Evolutionary conservation across 2,888 invertebrate species (phyloP).

Genomic region (Eupithecia insigniata): DNA sequence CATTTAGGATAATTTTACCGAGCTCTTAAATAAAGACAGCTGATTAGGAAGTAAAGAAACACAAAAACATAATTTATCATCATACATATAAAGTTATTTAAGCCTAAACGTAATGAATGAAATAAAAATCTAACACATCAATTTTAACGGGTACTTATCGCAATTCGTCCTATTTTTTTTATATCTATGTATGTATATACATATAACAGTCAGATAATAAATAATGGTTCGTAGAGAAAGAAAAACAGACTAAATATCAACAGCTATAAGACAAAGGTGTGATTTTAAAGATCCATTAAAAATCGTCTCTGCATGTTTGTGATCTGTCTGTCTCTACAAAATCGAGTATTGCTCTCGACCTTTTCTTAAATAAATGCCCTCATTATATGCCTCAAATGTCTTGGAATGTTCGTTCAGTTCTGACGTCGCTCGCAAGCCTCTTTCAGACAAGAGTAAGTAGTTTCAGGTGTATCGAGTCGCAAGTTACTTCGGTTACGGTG

Average conservation of each 20-base stretch:
- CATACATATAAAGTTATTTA: not conserved
- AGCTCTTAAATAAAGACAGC: not conserved
- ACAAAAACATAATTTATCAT: not conserved
- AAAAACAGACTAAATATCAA: not conserved
- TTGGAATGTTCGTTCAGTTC: constrained; percentile 4
- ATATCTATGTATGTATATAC: too few relatives aligned
- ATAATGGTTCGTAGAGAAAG: not conserved
- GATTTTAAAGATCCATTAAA: not conserved
- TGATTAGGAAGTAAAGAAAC: not conserved
- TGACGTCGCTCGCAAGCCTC: not conserved
- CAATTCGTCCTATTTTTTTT: too few relatives aligned
- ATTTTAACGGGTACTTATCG: too few relatives aligned
- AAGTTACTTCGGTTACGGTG: not conserved
- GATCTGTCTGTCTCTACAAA: not conserved
- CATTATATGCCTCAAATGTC: not conserved
- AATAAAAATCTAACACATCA: too few relatives aligned
- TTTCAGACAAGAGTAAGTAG: not conserved
- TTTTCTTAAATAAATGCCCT: not conserved
- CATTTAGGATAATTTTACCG: not conserved
- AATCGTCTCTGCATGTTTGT: not conserved
- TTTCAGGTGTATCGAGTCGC: not conserved
- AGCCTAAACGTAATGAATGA: too few relatives aligned
- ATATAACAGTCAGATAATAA: not conserved
- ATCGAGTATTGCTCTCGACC: not conserved
- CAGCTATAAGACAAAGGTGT: not conserved